Evolutionary conservation across 2,797 vertebrate genomes (phyloP).

Genomic region (Lacerta viridis): DNA sequence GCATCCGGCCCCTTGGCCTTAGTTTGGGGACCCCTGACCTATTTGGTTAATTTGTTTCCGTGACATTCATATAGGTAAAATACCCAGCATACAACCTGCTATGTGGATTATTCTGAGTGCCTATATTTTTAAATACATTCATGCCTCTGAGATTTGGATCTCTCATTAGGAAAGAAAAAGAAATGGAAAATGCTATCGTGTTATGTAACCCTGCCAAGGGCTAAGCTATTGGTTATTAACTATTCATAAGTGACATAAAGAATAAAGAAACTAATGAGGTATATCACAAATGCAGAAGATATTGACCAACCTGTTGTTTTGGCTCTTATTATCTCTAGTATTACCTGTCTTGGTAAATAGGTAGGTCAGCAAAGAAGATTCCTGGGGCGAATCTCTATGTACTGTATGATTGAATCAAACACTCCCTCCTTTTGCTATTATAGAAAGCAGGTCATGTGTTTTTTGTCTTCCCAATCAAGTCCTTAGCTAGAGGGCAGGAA

Average conservation of each 20-base stretch:
- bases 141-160: background rate
- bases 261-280: constrained; percentile 31
- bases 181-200: background rate
- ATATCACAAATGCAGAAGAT: background rate
- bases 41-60: background rate
- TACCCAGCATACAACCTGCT: background rate
- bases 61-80: background rate
- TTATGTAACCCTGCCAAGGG: constrained; percentile 12
- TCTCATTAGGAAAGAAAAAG: constrained; percentile 1
- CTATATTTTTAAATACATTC: background rate
- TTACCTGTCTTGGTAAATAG: background rate
- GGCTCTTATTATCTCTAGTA: background rate
- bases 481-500: background rate
- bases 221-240: constrained; percentile 26
- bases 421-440: background rate
- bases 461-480: background rate
- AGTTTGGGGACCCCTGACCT: background rate
- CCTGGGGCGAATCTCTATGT: background rate
- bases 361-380: background rate
- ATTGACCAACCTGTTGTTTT: background rate
- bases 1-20: no score
- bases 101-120: background rate
- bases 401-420: background rate
- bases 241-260: constrained; percentile 22
- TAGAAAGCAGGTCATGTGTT: background rate